Conservation (phyloP, 2,797 vertebrate genomes). For the Acipenser transmontanus region DNA sequence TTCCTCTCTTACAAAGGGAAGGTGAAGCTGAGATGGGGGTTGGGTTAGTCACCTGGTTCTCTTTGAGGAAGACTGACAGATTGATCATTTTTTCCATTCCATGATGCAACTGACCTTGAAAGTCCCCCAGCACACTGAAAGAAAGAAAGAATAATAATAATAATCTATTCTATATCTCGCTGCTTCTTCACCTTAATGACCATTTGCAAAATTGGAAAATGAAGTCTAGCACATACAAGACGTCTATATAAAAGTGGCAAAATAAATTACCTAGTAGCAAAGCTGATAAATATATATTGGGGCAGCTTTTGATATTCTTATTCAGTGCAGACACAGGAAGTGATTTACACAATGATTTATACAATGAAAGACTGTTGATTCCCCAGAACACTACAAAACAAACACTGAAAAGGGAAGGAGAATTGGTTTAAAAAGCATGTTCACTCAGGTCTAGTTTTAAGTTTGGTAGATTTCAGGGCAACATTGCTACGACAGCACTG, state of each 20-base stretch:
- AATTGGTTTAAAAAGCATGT: no score
- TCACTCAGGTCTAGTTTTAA: no score
- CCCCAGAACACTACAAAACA: no score
- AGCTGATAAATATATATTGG: slow-evolving; percentile 3
- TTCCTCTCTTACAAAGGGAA: no score
- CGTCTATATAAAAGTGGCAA: background rate
- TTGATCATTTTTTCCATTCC: slow-evolving; percentile 58
- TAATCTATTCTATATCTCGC: background rate
- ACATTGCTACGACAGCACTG: no score
- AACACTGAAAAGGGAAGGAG: no score
- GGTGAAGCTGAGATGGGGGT: slow-evolving; percentile 39
- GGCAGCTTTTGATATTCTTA: background rate
- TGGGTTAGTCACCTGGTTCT: slow-evolving; percentile 44
- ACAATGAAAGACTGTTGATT: no score
- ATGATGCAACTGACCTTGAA: slow-evolving; percentile 59
- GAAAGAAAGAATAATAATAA: slow-evolving; percentile 9
- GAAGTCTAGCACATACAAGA: slow-evolving; percentile 1
- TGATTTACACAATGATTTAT: no score
- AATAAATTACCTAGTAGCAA: background rate
- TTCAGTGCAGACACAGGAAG: background rate
- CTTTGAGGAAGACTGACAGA: slow-evolving; percentile 66
- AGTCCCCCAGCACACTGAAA: slow-evolving; percentile 38
- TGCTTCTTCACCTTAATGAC: slow-evolving; percentile 8
- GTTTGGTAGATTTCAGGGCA: no score
- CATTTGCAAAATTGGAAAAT: slow-evolving; percentile 10